Conservation (phyloP, 2,888 invertebrate genomes). For the Amphiduros pacificus region DNA sequence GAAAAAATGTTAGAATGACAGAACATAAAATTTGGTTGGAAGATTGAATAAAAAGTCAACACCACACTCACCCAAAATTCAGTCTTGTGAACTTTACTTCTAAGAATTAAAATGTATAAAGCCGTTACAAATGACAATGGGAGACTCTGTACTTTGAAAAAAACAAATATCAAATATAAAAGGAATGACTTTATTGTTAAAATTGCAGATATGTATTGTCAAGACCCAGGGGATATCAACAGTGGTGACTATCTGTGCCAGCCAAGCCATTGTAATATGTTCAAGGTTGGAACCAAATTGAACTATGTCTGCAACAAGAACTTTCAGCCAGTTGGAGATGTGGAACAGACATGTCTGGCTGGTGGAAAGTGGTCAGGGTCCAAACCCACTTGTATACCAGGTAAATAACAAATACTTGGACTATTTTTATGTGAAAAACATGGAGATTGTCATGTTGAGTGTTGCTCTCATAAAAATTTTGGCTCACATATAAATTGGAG, state of each 20-base stretch:
- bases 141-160: too few relatives aligned
- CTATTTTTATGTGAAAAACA: too few relatives aligned
- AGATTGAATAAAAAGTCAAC: too few relatives aligned
- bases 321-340: slow-evolving; percentile 73
- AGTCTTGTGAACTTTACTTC: too few relatives aligned
- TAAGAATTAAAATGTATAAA: too few relatives aligned
- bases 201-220: slow-evolving; percentile 21
- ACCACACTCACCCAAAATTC: too few relatives aligned
- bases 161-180: not conserved
- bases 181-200: not conserved
- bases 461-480: too few relatives aligned
- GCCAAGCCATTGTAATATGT: slow-evolving; percentile 26
- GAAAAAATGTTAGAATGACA: too few relatives aligned
- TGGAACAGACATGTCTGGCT: slow-evolving; percentile 79
- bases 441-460: too few relatives aligned
- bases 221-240: slow-evolving; percentile 22
- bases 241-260: slow-evolving; percentile 29
- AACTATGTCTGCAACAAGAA: slow-evolving; percentile 80
- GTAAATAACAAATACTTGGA: slow-evolving; percentile 12
- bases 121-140: too few relatives aligned
- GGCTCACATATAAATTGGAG: too few relatives aligned
- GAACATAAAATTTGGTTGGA: too few relatives aligned
- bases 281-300: slow-evolving; percentile 59
- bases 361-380: slow-evolving; percentile 66
- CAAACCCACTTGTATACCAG: slow-evolving; percentile 24